A percentile compares a stretch with the other conserved stretches of the same genome.
phyloP scores from a whole-genome alignment of 2,797 vertebrate species.

The Aphelocoma californica region DNA sequence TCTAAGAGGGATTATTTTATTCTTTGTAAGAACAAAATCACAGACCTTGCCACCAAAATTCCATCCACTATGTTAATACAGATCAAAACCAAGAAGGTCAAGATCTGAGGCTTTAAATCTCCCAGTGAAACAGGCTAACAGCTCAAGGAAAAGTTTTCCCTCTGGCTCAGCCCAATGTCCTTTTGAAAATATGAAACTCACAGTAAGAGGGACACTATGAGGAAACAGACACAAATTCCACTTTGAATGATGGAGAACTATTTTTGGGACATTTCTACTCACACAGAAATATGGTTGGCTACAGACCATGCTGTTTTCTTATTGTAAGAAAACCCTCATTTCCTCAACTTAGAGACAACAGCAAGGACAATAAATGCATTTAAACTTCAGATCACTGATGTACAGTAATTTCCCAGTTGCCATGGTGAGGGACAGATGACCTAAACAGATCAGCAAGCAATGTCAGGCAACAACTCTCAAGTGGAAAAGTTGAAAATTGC shows the following conservation, averaged over 20 bases:
- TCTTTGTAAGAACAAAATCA: not conserved
- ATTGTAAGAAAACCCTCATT: not conserved
- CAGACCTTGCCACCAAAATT: not conserved
- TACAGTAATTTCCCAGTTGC: not conserved
- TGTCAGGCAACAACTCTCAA: not conserved
- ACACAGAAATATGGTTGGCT: not conserved
- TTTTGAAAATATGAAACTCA: not conserved
- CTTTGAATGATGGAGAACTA: not conserved
- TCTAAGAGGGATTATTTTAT: not conserved
- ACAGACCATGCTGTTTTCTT: not conserved
- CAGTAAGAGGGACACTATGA: not conserved
- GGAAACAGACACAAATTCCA: not conserved
- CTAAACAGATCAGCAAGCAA: not conserved
- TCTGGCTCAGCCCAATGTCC: not conserved
- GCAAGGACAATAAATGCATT: not conserved
- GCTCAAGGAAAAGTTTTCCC: not conserved
- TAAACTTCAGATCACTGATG: not conserved
- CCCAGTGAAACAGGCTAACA: not conserved
- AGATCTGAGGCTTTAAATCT: not conserved
- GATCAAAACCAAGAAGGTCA: not conserved
- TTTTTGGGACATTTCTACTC: not conserved
- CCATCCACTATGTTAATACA: fast-evolving
- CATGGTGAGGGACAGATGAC: slow-evolving; percentile 2
- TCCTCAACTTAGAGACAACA: not conserved
- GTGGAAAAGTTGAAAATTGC: not conserved